A percentile compares a stretch with the other conserved stretches of the same genome.
These are phyloP conservation scores for Pyrocoelia pectoralis DNA, from an alignment of 2,888 invertebrate species.

Conservation along the genomic window DNA sequence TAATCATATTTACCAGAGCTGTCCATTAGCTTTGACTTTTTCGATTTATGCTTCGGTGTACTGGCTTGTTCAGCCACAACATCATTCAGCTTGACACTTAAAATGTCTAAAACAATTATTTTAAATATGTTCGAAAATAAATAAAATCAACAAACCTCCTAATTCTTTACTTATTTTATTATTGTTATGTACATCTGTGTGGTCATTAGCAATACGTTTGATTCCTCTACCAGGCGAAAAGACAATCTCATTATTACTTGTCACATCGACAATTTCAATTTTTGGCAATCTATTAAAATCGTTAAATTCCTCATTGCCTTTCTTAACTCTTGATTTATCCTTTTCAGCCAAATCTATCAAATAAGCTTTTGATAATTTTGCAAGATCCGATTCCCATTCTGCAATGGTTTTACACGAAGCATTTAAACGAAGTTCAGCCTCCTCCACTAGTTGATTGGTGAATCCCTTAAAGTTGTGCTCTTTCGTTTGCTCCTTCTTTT, in stretches of 20 bases:
- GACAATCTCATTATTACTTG: constrained; percentile 19
- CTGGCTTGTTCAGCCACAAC: neutral
- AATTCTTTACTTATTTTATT: constrained; percentile 19
- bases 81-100: neutral
- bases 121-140: neutral
- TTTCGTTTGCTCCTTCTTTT: neutral
- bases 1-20: constrained; percentile 3
- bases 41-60: neutral
- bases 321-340: neutral
- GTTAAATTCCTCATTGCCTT: neutral
- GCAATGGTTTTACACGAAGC: constrained; percentile 16
- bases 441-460: constrained; percentile 18
- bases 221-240: constrained; percentile 15
- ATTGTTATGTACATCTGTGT: constrained; percentile 20
- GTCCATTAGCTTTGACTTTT: constrained; percentile 5
- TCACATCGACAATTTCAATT: constrained; percentile 20
- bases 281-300: constrained; percentile 19
- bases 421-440: constrained; percentile 33
- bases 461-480: constrained; percentile 39
- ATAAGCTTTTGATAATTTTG: neutral
- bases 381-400: constrained; percentile 25
- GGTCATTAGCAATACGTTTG: constrained; percentile 11
- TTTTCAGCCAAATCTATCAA: neutral
- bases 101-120: neutral
- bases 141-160: constrained; percentile 11